These are phyloP conservation scores for Calameuta pallipes DNA, from an alignment of 2,888 invertebrate genomes.

Conservation along the genomic window DNA sequence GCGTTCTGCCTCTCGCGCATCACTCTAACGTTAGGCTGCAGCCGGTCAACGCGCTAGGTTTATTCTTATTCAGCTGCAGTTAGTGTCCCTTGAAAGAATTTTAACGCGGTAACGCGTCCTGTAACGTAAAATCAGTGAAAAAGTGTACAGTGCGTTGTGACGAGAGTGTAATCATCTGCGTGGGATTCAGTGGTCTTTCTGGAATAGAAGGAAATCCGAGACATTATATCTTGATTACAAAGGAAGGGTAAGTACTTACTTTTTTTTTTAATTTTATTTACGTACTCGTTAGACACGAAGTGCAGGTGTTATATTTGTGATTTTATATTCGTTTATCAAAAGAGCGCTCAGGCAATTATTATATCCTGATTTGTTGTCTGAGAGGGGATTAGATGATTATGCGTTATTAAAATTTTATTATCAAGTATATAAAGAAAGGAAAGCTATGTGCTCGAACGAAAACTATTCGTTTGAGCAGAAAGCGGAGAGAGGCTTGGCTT, in stretches of 20 bases:
- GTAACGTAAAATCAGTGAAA: background rate
- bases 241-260: background rate
- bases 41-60: background rate
- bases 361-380: background rate
- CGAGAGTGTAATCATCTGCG: background rate
- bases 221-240: background rate
- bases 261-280: background rate
- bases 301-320: background rate
- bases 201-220: background rate
- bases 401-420: background rate
- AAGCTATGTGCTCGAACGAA: background rate
- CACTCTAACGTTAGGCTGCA: background rate
- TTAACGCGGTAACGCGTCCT: background rate
- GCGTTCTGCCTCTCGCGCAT: background rate
- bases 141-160: background rate
- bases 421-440: background rate
- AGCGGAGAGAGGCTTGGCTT: background rate
- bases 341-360: background rate
- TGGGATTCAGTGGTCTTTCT: background rate
- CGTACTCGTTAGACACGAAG: background rate
- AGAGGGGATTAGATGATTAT: background rate
- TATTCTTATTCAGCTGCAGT: background rate
- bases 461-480: background rate
- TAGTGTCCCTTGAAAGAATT: background rate
- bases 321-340: background rate